Percentiles rank a stretch among this genome's conserved stretches.
These are phyloP conservation scores for Amphibalanus amphitrite DNA, from an alignment of 1,140 invertebrate species.

Conservation along the genomic window DNA sequence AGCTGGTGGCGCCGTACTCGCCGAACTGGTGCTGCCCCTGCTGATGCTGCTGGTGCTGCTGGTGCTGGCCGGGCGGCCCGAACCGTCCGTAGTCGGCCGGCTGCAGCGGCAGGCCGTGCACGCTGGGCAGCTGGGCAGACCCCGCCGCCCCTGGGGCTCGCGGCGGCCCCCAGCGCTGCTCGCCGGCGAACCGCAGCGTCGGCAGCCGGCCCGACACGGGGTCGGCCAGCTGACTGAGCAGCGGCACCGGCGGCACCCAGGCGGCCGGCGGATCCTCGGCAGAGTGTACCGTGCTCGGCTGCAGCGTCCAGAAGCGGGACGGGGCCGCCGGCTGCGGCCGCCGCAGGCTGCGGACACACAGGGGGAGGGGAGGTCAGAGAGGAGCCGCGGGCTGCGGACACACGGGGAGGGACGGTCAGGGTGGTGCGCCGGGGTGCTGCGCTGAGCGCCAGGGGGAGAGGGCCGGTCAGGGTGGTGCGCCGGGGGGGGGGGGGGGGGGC, in stretches of 20 bases:
- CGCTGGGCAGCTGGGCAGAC: not conserved
- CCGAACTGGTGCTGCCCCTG: no score
- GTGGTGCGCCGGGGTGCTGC: no score
- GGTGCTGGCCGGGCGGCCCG: no score
- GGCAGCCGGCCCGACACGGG: not conserved
- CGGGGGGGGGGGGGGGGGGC: no score
- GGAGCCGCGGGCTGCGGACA: no score
- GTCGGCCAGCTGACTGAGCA: not conserved
- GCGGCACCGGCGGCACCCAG: conserved; percentile 56
- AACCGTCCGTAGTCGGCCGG: not conserved
- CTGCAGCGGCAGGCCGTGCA: not conserved
- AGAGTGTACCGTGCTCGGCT: conserved; percentile 85
- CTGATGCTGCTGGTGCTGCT: no score
- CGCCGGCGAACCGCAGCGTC: not conserved
- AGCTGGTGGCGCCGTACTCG: no score
- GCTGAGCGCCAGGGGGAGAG: no score
- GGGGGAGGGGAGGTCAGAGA: no score
- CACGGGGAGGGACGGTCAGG: no score
- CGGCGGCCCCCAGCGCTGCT: not conserved
- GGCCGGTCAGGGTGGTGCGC: no score
- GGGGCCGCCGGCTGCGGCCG: conserved; percentile 61
- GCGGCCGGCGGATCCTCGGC: conserved; percentile 83
- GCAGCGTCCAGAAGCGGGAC: conserved; percentile 69
- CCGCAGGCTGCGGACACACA: conserved; percentile 12
- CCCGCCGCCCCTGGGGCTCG: not conserved